Conservation (phyloP, 2,797 vertebrate genomes). For the Tinamus major region DNA sequence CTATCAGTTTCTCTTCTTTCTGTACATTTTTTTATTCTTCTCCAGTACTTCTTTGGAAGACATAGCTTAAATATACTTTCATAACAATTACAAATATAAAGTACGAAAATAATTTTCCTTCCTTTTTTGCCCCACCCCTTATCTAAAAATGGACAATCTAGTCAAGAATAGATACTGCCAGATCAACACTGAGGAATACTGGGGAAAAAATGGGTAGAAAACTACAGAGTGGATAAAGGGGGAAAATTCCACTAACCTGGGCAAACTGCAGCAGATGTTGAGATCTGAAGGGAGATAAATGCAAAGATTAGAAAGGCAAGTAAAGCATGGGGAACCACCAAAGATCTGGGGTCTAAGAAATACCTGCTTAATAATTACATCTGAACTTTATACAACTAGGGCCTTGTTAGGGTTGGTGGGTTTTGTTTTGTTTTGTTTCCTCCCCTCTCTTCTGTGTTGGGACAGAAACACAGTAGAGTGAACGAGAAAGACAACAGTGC, state of each 20-base stretch:
- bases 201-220: slow-evolving; percentile 18
- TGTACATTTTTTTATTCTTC: neutral
- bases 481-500: slow-evolving; percentile 7
- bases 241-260: slow-evolving; percentile 78
- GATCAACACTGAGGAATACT: slow-evolving; percentile 38
- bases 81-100: neutral
- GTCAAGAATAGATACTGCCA: slow-evolving; percentile 31
- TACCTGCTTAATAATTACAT: slow-evolving; percentile 5
- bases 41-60: neutral
- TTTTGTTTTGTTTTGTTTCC: neutral
- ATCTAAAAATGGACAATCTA: neutral
- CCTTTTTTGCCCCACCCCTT: neutral
- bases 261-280: slow-evolving; percentile 81
- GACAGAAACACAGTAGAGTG: neutral
- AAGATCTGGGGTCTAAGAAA: slow-evolving; percentile 43
- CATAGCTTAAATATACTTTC: neutral
- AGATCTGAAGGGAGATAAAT: slow-evolving; percentile 84
- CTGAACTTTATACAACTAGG: neutral
- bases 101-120: neutral
- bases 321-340: slow-evolving; percentile 61
- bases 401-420: neutral
- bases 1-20: neutral
- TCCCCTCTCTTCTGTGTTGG: neutral
- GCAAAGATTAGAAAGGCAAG: slow-evolving; percentile 81
- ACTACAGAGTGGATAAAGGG: slow-evolving; percentile 52